These are phyloP conservation scores for Anarsia innoxiella DNA, from an alignment of 2,888 invertebrate genomes.

Conservation along the genomic window DNA sequence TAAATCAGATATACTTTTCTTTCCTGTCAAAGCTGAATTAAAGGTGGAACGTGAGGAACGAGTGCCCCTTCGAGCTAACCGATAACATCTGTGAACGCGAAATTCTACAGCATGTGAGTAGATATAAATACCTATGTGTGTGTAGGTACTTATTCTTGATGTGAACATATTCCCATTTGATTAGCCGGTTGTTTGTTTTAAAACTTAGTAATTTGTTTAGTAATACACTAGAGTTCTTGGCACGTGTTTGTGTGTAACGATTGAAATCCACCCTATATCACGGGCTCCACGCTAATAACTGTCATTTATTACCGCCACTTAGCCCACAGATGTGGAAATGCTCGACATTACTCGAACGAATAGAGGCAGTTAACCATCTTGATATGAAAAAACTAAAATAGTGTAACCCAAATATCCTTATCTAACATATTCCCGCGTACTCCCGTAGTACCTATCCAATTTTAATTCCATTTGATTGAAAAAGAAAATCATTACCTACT, in stretches of 20 bases:
- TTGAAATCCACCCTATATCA: constrained; percentile 12
- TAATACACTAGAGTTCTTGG: not conserved
- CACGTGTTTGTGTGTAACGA: constrained; percentile 1
- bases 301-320: constrained; percentile 13
- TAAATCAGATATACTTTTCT: not conserved
- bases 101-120: not conserved
- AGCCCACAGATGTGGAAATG: constrained; percentile 5
- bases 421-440: too few relatives aligned
- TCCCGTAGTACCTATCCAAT: too few relatives aligned
- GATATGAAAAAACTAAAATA: too few relatives aligned
- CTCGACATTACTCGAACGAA: not conserved
- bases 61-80: not conserved
- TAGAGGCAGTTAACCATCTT: constrained; percentile 1
- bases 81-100: not conserved
- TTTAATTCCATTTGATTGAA: too few relatives aligned
- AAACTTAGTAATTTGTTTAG: not conserved
- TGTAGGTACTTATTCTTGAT: too few relatives aligned
- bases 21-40: not conserved
- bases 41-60: constrained; percentile 1
- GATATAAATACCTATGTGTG: too few relatives aligned
- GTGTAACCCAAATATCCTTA: too few relatives aligned
- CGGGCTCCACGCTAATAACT: constrained; percentile 12
- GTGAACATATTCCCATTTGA: too few relatives aligned
- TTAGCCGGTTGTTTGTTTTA: too few relatives aligned
- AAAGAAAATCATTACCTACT: too few relatives aligned